Evolutionary conservation across 2,888 invertebrate species (phyloP).

Genomic region (Hydrotaea diabolus): DNA sequence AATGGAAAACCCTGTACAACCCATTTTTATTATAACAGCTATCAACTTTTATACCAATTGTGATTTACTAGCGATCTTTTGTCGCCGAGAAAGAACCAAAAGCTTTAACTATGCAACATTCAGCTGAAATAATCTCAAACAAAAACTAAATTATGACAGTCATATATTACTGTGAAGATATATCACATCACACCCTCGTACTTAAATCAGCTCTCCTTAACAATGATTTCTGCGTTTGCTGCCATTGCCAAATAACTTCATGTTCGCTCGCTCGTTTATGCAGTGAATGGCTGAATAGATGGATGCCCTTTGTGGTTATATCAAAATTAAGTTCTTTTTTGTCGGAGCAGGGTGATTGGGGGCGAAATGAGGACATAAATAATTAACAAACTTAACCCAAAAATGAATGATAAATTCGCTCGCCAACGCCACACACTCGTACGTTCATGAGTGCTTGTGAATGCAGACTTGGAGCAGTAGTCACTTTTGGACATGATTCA

Average conservation of each 20-base stretch:
- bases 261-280: background rate
- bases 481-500: constrained; percentile 44
- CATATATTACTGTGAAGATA: constrained; percentile 44
- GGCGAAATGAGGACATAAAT: constrained; percentile 77
- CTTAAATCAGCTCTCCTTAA: background rate
- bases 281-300: too few relatives aligned
- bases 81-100: background rate
- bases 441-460: background rate
- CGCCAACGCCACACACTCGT: constrained; percentile 23
- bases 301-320: constrained; percentile 5
- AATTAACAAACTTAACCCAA: constrained; percentile 79
- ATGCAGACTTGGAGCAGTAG: background rate
- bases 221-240: constrained; percentile 1
- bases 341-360: constrained; percentile 9
- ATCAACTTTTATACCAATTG: too few relatives aligned
- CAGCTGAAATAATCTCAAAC: background rate
- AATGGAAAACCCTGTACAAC: too few relatives aligned
- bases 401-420: constrained; percentile 75
- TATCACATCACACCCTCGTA: constrained; percentile 49
- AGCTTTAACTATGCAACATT: background rate
- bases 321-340: constrained; percentile 51
- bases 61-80: too few relatives aligned
- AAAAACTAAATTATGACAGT: constrained; percentile 28
- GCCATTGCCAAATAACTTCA: constrained; percentile 7
- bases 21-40: too few relatives aligned